Base-by-base conservation (phyloP, 1,140 invertebrate genomes). In the Liolophura sinensis region DNA sequence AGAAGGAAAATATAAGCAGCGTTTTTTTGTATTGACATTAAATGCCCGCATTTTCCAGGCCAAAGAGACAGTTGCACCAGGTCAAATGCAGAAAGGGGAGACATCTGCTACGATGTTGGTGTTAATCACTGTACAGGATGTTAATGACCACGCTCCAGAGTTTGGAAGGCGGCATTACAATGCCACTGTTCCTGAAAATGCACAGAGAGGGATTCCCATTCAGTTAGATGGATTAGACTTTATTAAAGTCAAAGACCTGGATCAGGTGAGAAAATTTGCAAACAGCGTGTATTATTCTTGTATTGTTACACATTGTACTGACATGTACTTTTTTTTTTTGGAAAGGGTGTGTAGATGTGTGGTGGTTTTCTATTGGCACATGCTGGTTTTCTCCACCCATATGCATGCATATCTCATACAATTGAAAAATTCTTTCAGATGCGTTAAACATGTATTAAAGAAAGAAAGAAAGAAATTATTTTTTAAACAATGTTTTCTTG, bases 181-280 rank as follows among this genome's bases (percentile, higher is more conserved):
- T 22, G 94, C 93, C 46, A 93, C 96, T 86, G 91, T 98, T 47
- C 90, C 92, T 51, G 96, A 98, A 86, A 96, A 97, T 85, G 90
- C 94, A 56, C 94, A 94, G 73, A 88, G 94, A 76, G 95, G 75
- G 20, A 80, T 94, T 6, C 94, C 95, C 0, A 87, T 97, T 40
- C 31, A 40, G 31, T 40, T 40, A 40, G 31, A 40, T 40, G 31
- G 31, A 40, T 9, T 40, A 40, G 31, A 40, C 3, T 40, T 40
- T 40, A 40, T 40, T 40, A 3, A 40, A 5, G 31, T 40, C 31
- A 9, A 40, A 40, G 31, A 40, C 31, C 9, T 40, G 31, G 31
- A 40, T 40, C 31, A 40, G 31, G 31, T 40, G 31, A 40, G 31
- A 40, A 40, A 40, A 40, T 40, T 40, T 40, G 31, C 9, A 3